Percentiles rank a stretch among this genome's conserved stretches.
These are phyloP conservation scores for Drosophila paranaensis DNA, from an alignment of 2,888 invertebrate species.

Conservation along the genomic window DNA sequence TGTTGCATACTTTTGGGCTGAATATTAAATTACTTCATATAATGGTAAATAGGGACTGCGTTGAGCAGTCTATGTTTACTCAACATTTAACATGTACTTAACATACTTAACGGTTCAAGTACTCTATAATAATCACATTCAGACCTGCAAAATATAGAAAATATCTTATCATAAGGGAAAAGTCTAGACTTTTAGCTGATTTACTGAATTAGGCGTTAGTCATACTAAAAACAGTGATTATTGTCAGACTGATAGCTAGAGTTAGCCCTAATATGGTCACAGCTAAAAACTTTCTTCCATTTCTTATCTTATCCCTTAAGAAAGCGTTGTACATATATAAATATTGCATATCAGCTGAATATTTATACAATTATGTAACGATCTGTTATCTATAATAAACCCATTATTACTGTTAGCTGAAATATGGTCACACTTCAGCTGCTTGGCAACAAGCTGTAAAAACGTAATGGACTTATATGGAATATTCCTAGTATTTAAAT, in stretches of 20 bases:
- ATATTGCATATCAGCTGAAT: not conserved
- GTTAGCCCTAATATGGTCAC: not conserved
- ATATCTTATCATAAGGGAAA: not conserved
- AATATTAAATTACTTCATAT: not conserved
- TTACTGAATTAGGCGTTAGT: not conserved
- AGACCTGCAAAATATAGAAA: not conserved
- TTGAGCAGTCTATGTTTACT: not conserved
- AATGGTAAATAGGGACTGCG: not conserved
- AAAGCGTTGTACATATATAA: not conserved
- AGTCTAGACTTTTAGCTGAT: not conserved
- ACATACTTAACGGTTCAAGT: not conserved
- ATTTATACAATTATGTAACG: not conserved
- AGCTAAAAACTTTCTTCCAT: not conserved
- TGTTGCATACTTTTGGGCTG: conserved; percentile 48
- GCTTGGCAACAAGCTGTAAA: not conserved
- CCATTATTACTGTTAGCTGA: not conserved
- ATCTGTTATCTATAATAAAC: not conserved
- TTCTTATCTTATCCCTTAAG: not conserved
- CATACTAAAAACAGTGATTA: not conserved
- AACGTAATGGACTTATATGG: too few species aligned
- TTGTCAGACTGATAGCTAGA: not conserved
- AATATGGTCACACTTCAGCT: not conserved
- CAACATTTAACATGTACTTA: not conserved
- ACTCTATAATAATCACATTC: not conserved
- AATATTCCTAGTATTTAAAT: too few species aligned